phyloP scores from a whole-genome alignment of 2,797 vertebrate species.

The Babyrousa celebensis region DNA sequence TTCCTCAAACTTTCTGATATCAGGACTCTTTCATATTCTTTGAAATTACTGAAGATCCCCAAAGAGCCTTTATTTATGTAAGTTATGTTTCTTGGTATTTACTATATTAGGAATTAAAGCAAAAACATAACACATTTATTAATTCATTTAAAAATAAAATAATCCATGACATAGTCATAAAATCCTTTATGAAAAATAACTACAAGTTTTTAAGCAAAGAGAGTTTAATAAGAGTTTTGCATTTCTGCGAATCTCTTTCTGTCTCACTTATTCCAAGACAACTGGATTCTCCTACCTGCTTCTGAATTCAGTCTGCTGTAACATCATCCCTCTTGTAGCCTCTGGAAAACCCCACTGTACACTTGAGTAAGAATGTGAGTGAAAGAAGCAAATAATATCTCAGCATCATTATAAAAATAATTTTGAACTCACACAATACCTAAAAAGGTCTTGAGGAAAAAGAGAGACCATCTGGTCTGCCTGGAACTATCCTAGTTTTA shows the following conservation, averaged over 20 bases:
- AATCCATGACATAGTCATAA: neutral
- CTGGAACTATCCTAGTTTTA: neutral
- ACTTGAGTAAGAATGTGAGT: neutral
- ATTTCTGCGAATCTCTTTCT: conserved; percentile 44
- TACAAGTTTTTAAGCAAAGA: conserved; percentile 33
- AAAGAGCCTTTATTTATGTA: neutral
- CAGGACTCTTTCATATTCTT: neutral
- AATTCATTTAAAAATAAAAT: conserved; percentile 31
- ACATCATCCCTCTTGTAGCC: neutral
- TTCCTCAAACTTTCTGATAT: neutral
- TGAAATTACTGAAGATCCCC: neutral
- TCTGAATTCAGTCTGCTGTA: conserved; percentile 42
- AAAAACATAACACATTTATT: conserved; percentile 12
- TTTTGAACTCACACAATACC: conserved; percentile 22
- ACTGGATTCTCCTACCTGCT: neutral
- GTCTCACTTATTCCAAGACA: conserved; percentile 6
- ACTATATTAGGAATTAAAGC: neutral
- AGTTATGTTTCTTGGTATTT: neutral
- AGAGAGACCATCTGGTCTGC: neutral
- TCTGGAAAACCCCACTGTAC: conserved; percentile 11
- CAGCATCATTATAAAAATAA: conserved; percentile 19
- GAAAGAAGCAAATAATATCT: neutral
- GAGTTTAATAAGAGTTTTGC: neutral
- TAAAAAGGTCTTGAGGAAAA: neutral
- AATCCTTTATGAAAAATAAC: neutral